phyloP scores from a whole-genome alignment of 2,113 vertebrate genomes.

The Rostratula benghalensis region DNA sequence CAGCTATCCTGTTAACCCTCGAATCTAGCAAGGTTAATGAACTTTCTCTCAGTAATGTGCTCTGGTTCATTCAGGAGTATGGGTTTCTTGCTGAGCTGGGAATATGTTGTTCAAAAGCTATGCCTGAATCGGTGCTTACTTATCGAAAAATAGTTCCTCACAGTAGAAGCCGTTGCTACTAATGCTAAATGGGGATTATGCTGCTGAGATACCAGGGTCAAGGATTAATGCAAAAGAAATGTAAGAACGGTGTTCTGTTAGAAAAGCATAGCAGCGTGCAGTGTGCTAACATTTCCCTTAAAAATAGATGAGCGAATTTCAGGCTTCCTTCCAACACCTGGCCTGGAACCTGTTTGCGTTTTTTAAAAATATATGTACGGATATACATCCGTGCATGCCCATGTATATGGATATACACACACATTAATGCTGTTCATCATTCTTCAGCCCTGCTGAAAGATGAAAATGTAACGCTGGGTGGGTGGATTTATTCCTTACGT shows the following conservation, averaged over 20 bases:
- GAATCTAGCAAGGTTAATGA: conserved; percentile 80
- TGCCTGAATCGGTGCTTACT: conserved; percentile 72
- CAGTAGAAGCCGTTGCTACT: conserved; percentile 74
- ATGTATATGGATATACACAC: accelerated
- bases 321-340: conserved; percentile 39
- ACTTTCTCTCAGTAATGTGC: conserved; percentile 78
- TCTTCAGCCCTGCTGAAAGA: not conserved
- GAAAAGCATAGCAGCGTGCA: not conserved
- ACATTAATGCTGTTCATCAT: not conserved
- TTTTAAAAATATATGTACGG: not conserved
- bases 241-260: conserved; percentile 55
- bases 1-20: conserved; percentile 79
- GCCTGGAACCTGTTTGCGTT: not conserved
- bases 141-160: conserved; percentile 76
- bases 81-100: conserved; percentile 76
- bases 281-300: not conserved
- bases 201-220: conserved; percentile 73
- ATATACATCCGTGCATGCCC: accelerated
- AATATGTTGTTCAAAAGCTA: conserved; percentile 73
- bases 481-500: not conserved
- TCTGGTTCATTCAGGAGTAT: conserved; percentile 72
- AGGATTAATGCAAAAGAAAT: conserved; percentile 74
- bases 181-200: conserved; percentile 83
- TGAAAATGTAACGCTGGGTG: not conserved
- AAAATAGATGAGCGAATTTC: not conserved